phyloP scores from a whole-genome alignment of 1,140 invertebrate species.

The Dinothrombium tinctorium region DNA sequence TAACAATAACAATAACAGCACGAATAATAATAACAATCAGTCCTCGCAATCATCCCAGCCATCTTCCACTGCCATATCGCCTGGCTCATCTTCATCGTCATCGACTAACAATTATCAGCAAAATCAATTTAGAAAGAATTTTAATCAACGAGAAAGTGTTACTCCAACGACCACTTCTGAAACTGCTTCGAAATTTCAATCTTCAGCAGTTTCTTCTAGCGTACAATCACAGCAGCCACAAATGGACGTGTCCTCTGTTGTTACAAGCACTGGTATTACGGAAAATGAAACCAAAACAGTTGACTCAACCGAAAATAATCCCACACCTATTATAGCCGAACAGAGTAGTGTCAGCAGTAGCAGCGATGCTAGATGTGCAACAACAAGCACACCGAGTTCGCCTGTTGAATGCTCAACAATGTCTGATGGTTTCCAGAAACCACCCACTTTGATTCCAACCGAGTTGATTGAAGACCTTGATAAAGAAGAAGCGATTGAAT shows the following conservation, averaged over 20 bases:
- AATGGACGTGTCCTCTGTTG: neutral
- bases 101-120: neutral
- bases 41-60: neutral
- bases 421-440: conserved; percentile 1
- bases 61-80: neutral
- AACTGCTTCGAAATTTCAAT: neutral
- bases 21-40: neutral
- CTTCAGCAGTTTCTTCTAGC: neutral
- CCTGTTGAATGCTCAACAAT: conserved; percentile 2
- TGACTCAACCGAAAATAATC: neutral
- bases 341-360: conserved; percentile 1
- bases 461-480: conserved; percentile 6
- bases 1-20: neutral
- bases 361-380: neutral
- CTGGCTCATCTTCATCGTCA: neutral
- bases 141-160: too few relatives aligned
- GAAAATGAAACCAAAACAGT: neutral
- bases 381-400: conserved; percentile 9
- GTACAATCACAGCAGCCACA: neutral
- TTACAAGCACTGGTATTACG: neutral
- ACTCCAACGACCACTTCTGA: too few relatives aligned
- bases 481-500: neutral
- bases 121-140: neutral
- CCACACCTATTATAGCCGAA: neutral
- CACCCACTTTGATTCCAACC: conserved; percentile 8